Conservation (phyloP, 2,113 vertebrate species). For the Tonatia bakeri region DNA sequence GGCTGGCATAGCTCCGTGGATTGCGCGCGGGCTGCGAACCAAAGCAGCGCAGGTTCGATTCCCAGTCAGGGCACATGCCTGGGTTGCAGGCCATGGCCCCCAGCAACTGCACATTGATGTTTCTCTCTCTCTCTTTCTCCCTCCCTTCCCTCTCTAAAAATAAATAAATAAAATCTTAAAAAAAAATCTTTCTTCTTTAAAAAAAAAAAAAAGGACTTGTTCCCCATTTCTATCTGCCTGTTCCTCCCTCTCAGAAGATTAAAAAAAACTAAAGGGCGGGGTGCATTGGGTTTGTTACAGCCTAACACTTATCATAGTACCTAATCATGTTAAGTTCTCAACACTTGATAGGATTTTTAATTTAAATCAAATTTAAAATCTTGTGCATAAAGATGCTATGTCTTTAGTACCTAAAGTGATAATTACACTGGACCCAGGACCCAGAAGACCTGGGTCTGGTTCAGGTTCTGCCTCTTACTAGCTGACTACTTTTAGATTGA, state of each 20-base stretch:
- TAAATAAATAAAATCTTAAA: no score
- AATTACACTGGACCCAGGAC: neutral
- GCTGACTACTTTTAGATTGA: neutral
- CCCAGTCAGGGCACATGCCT: no score
- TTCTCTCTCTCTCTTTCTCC: no score
- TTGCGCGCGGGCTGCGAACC: no score
- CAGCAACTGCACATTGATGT: no score
- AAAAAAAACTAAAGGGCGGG: neutral
- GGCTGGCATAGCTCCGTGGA: no score
- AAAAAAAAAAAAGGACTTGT: neutral
- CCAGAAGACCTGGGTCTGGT: neutral
- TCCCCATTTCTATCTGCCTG: neutral
- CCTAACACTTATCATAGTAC: neutral
- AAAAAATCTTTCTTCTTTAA: no score
- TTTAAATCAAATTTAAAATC: constrained; percentile 4
- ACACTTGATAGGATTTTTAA: neutral
- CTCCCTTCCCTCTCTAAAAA: no score
- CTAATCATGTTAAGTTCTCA: neutral
- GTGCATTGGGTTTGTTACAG: neutral
- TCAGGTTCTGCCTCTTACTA: neutral
- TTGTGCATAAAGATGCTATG: neutral
- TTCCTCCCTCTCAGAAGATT: neutral
- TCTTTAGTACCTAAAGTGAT: neutral
- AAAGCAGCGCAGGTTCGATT: no score
- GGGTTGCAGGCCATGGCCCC: no score